Percentiles rank a stretch among this genome's conserved stretches.
Conservation (phyloP, 53 echinoderm and acorn worm genomes). For the Apostichopus leukothele region DNA sequence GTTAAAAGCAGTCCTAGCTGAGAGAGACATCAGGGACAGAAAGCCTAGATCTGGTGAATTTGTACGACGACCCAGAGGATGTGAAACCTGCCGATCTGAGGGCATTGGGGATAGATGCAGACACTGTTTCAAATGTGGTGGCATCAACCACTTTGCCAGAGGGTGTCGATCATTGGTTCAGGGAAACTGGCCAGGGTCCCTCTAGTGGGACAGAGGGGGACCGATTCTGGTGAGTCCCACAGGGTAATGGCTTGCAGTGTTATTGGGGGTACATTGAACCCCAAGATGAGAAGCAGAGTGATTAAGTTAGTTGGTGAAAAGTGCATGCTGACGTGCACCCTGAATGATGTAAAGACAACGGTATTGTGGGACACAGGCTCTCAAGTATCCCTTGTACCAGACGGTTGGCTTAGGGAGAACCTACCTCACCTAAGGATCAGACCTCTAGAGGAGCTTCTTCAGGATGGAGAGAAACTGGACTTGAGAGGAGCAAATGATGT, state of each 20-base stretch:
- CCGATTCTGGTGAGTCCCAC: background rate
- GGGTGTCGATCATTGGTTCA: no score
- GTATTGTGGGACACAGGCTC: constrained; percentile 56
- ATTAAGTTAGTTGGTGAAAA: constrained; percentile 25
- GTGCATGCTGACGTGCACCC: constrained; percentile 21
- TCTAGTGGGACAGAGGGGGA: constrained; percentile 44
- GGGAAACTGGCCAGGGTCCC: no score
- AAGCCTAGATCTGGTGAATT: background rate
- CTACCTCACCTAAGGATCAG: background rate
- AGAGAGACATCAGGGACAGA: background rate
- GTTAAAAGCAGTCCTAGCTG: background rate
- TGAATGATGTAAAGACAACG: background rate
- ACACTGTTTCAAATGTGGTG: no score
- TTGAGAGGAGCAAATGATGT: background rate
- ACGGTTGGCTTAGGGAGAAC: constrained; percentile 34
- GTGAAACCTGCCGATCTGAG: no score
- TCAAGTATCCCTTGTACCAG: constrained; percentile 43
- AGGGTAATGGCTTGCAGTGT: no score
- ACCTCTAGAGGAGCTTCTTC: constrained; percentile 7
- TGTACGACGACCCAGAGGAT: no score
- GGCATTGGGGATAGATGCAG: no score
- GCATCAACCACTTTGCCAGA: no score
- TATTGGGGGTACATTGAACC: background rate
- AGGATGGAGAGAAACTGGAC: background rate
- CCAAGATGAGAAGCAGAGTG: background rate